These are phyloP conservation scores for Calephelis nemesis DNA, from an alignment of 1,140 invertebrate genomes.

Conservation along the genomic window DNA sequence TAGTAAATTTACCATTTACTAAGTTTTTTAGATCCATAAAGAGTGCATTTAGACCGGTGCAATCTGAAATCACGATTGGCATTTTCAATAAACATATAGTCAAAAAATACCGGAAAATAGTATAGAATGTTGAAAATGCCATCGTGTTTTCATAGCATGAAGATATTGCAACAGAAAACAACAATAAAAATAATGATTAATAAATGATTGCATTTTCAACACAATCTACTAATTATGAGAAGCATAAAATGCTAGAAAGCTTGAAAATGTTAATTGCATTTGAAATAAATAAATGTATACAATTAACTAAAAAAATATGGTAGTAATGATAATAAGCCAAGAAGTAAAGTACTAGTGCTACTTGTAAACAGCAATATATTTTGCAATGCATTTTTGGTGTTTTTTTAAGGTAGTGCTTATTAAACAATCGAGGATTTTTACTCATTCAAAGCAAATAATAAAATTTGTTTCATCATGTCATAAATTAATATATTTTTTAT, in stretches of 20 bases:
- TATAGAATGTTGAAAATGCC: slow-evolving; percentile 76
- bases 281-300: too few species aligned
- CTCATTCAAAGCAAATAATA: too few species aligned
- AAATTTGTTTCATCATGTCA: too few species aligned
- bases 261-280: slow-evolving; percentile 11
- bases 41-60: slow-evolving; percentile 64
- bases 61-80: slow-evolving; percentile 78
- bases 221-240: slow-evolving; percentile 52
- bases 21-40: slow-evolving; percentile 74
- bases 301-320: too few species aligned
- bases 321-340: too few species aligned
- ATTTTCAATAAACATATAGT: slow-evolving; percentile 63
- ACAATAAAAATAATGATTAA: slow-evolving; percentile 56
- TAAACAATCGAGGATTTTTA: too few species aligned
- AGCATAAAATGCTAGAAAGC: not conserved
- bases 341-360: too few species aligned
- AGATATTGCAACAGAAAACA: slow-evolving; percentile 67
- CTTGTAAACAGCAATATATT: too few species aligned
- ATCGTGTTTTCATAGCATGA: slow-evolving; percentile 73
- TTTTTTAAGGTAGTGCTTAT: too few species aligned
- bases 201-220: slow-evolving; percentile 77
- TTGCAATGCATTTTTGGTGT: too few species aligned
- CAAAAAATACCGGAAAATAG: slow-evolving; percentile 38
- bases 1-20: slow-evolving; percentile 70
- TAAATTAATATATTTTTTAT: too few species aligned